A percentile compares a stretch with the other conserved stretches of the same genome.
Evolutionary conservation across 2,113 vertebrate genomes (phyloP).

Genomic region (Stomatorhinus ivindoensis): DNA sequence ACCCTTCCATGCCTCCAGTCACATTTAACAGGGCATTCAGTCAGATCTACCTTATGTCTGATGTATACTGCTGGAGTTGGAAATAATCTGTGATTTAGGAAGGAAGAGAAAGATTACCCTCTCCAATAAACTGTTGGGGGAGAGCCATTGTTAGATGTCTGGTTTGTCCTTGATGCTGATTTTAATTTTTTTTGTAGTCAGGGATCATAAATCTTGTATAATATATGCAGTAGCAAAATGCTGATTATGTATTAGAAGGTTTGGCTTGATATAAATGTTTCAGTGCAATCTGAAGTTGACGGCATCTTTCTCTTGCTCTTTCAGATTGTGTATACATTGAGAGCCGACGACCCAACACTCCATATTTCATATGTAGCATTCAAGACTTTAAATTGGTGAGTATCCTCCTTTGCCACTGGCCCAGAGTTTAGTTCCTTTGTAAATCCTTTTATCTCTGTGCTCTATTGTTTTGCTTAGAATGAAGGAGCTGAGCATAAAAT

Average conservation of each 20-base stretch:
- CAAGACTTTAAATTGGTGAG: slow-evolving; percentile 99
- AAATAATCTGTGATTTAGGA: neutral
- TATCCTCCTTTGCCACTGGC: slow-evolving; percentile 39
- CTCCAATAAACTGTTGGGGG: neutral
- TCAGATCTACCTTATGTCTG: neutral
- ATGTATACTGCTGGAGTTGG: too few relatives aligned
- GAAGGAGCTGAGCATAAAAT: slow-evolving; percentile 31
- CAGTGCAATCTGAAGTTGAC: neutral
- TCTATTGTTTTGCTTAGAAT: slow-evolving; percentile 33
- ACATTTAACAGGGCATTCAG: slow-evolving; percentile 48
- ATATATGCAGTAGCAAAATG: slow-evolving; percentile 24
- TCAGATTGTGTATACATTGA: slow-evolving; percentile 99
- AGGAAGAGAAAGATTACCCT: neutral
- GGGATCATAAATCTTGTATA: neutral
- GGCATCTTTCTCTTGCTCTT: slow-evolving; percentile 45
- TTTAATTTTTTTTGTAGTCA: neutral
- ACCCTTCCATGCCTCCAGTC: slow-evolving; percentile 59
- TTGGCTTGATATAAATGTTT: neutral
- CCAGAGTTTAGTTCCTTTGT: neutral
- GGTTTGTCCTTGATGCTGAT: neutral
- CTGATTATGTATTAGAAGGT: slow-evolving; percentile 22
- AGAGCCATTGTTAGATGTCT: neutral
- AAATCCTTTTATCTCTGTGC: slow-evolving; percentile 23
- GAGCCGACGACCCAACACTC: slow-evolving; percentile 92
- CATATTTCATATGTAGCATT: slow-evolving; percentile 99